These are phyloP conservation scores for Zosterops borbonicus DNA, from an alignment of 2,113 vertebrate genomes.

Conservation along the genomic window DNA sequence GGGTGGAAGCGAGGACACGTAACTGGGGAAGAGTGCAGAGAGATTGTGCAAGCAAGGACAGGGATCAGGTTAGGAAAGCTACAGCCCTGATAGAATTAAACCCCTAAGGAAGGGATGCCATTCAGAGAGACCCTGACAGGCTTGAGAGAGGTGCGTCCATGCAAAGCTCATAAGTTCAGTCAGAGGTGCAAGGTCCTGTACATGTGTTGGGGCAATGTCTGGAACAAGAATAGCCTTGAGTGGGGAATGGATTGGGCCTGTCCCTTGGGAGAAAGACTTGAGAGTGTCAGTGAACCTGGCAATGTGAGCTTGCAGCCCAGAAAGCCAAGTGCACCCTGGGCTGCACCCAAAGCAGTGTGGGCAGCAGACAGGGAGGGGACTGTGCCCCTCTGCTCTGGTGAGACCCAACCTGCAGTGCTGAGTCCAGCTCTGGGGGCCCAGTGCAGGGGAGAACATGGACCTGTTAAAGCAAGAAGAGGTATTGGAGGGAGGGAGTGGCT, in stretches of 20 bases:
- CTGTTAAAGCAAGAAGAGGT: not conserved
- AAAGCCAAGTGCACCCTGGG: not conserved
- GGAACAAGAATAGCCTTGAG: not conserved
- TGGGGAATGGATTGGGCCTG: not conserved
- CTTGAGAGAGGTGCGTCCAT: not conserved
- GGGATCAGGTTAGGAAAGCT: not conserved
- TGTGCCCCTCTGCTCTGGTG: not conserved
- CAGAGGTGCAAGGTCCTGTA: not conserved
- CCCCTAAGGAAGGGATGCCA: not conserved
- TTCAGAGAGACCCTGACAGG: not conserved
- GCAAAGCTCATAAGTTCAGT: not conserved
- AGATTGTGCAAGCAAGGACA: not conserved
- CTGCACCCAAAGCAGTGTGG: not conserved
- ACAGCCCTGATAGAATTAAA: not conserved
- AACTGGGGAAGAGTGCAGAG: not conserved
- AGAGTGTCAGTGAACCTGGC: not conserved
- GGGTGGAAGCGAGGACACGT: not conserved
- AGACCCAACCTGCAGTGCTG: not conserved
- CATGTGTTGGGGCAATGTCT: not conserved
- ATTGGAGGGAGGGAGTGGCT: not conserved
- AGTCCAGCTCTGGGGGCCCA: not conserved
- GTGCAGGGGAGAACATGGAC: not conserved
- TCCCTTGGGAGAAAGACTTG: not conserved
- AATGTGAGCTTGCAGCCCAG: not conserved
- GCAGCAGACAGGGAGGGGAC: not conserved